Evolutionary conservation across 2,888 invertebrate genomes (phyloP).

Genomic region (Coecobrya sp.): DNA sequence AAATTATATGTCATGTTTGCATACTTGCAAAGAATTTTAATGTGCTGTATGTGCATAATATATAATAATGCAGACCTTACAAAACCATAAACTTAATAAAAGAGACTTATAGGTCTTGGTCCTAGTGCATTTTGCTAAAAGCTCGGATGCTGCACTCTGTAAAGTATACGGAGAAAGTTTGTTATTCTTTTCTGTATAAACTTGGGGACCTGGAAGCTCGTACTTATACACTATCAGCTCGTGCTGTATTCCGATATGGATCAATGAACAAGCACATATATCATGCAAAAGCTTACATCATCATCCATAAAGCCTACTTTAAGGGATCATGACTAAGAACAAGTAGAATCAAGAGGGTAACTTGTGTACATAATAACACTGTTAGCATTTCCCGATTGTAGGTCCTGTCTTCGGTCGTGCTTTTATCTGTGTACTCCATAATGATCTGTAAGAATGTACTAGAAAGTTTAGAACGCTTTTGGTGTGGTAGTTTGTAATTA

Average conservation of each 20-base stretch:
- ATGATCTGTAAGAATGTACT: background rate
- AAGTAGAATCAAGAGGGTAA: constrained; percentile 37
- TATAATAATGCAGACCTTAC: background rate
- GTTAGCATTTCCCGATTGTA: background rate
- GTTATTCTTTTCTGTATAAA: constrained; percentile 9
- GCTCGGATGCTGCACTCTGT: background rate
- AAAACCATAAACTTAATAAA: background rate
- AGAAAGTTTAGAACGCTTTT: background rate
- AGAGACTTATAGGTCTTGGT: background rate
- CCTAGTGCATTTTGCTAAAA: background rate
- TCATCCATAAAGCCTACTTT: constrained; percentile 4
- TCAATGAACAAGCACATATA: constrained; percentile 56
- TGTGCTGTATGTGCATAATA: background rate
- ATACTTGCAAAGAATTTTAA: constrained; percentile 44
- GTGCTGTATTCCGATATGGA: constrained; percentile 32
- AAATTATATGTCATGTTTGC: constrained; percentile 59
- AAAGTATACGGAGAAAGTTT: constrained; percentile 18
- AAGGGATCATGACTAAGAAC: constrained; percentile 3
- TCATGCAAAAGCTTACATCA: constrained; percentile 37
- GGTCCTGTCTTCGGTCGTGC: background rate
- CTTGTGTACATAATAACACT: background rate
- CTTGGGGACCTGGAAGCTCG: background rate
- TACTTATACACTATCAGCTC: background rate
- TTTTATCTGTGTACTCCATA: background rate
- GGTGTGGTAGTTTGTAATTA: background rate